A percentile compares a stretch with the other conserved stretches of the same genome.
phyloP scores from a whole-genome alignment of 2,797 vertebrate species.

The Pristis pectinata region DNA sequence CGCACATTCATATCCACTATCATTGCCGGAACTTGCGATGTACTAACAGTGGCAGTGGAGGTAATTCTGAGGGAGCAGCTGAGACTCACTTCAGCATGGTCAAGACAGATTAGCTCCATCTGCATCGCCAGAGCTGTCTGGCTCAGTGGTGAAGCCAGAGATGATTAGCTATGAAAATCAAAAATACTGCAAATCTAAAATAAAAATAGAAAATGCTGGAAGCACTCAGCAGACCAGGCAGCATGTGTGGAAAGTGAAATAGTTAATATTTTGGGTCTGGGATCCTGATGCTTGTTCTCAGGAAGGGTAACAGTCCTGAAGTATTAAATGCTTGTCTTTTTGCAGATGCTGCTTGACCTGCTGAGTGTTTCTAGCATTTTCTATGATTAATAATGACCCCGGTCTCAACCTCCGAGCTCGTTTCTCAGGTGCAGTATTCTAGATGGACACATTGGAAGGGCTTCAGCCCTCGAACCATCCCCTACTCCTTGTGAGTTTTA shows the following conservation, averaged over 20 bases:
- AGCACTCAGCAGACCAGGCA: too few species aligned
- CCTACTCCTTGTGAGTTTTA: background rate
- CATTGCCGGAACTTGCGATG: background rate
- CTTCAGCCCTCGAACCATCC: background rate
- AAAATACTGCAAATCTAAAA: too few species aligned
- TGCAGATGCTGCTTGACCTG: too few species aligned
- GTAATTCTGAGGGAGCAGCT: background rate
- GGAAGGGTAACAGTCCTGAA: too few species aligned
- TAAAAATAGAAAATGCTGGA: too few species aligned
- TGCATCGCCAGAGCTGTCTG: background rate
- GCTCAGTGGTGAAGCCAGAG: background rate
- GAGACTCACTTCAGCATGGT: background rate
- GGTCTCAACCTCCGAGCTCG: background rate
- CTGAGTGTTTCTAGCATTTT: too few species aligned
- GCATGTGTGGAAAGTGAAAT: too few species aligned
- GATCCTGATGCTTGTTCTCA: too few species aligned
- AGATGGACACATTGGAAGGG: background rate
- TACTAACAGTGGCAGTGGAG: background rate
- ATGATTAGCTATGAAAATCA: background rate
- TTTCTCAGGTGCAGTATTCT: background rate
- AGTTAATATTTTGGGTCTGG: too few species aligned
- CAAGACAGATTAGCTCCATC: background rate
- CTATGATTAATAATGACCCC: background rate
- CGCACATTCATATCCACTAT: background rate
- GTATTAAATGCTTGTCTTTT: too few species aligned